phyloP scores from a whole-genome alignment of 2,113 vertebrate species.

The Brachyistius frenatus region DNA sequence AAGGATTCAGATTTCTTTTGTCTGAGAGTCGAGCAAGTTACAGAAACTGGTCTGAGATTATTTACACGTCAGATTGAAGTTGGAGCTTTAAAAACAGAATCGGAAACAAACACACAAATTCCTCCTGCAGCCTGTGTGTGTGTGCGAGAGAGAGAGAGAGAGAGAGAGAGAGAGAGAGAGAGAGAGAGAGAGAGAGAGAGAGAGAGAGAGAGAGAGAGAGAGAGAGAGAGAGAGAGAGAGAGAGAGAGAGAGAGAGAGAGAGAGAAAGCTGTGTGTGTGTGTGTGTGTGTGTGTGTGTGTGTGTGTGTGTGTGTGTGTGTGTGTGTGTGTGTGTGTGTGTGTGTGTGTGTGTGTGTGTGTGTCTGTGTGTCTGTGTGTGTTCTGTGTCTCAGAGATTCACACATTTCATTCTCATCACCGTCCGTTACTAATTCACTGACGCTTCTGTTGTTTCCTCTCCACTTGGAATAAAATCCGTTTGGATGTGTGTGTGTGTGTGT shows the following conservation, averaged over 20 bases:
- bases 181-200: too few species aligned
- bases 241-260: too few species aligned
- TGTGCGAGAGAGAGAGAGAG: too few species aligned
- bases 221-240: too few species aligned
- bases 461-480: background rate
- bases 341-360: background rate
- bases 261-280: background rate
- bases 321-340: too few species aligned
- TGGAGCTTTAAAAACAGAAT: background rate
- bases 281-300: constrained; percentile 7
- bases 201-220: too few species aligned
- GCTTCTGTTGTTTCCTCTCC: constrained; percentile 8
- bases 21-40: background rate
- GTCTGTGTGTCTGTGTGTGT: too few species aligned
- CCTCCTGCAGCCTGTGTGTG: too few species aligned
- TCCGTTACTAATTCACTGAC: background rate
- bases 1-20: background rate
- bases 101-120: background rate
- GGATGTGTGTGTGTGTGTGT: background rate
- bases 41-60: background rate
- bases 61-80: background rate
- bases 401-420: constrained; percentile 8
- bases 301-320: background rate
- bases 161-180: too few species aligned
- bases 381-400: background rate